A percentile compares a stretch with the other conserved stretches of the same genome.
phyloP scores from a whole-genome alignment of 2,888 invertebrate genomes.

The Saturnia pavonia region DNA sequence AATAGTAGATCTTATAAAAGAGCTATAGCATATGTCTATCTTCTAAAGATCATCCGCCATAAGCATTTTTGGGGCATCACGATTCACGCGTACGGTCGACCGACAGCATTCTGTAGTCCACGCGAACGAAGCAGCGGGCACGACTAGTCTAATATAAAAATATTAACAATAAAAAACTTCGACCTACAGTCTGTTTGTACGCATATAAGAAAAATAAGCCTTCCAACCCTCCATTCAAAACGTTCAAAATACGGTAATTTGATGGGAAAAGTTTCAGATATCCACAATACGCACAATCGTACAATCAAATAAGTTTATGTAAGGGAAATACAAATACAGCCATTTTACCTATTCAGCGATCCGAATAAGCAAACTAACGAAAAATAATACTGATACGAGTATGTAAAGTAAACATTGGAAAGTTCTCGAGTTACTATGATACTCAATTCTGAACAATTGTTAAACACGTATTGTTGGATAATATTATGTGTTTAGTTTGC shows the following conservation, averaged over 20 bases:
- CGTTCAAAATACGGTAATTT: constrained; percentile 22
- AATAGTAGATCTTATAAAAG: too few relatives aligned
- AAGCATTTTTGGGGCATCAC: too few relatives aligned
- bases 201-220: constrained; percentile 3
- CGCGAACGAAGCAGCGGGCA: too few relatives aligned
- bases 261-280: constrained; percentile 28
- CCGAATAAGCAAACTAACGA: constrained; percentile 9
- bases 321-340: constrained; percentile 11
- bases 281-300: constrained; percentile 22
- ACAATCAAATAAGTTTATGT: constrained; percentile 16
- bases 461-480: background rate
- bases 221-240: constrained; percentile 9
- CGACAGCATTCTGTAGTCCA: too few relatives aligned
- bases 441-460: background rate
- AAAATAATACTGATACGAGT: constrained; percentile 8
- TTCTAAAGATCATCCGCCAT: too few relatives aligned
- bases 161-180: background rate
- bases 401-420: constrained; percentile 3
- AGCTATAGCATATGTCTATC: too few relatives aligned
- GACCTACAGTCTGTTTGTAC: constrained; percentile 5
- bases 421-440: background rate
- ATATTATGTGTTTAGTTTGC: too few relatives aligned
- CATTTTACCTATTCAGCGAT: constrained; percentile 13
- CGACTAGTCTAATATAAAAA: background rate
- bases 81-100: too few relatives aligned